Base-by-base conservation (phyloP, 1,140 invertebrate genomes). In the Episyrphus balteatus region DNA sequence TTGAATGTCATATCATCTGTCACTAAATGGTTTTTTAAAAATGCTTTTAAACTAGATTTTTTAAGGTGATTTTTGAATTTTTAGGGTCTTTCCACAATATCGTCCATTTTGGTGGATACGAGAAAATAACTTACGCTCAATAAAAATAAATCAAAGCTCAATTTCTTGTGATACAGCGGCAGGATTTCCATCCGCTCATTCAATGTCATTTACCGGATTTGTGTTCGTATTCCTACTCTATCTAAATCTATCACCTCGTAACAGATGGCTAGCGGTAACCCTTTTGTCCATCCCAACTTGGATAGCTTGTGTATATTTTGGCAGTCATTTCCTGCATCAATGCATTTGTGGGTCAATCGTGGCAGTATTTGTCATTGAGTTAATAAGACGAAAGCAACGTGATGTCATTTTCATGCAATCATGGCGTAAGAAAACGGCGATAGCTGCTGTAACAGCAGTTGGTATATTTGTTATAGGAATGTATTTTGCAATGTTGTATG, bases 311-410 rank as follows among this genome's bases (percentile, higher is more conserved):
- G 50, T 66, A 14, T 66, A 60, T 42, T 32, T 63, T 15, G 57
- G 55, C 15, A 58, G 55, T 0, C 61, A 66, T 44, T 66, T 65
- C 21, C 42, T 65, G 13, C 62, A 66, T 52, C 62, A 66, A 47
- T 65, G 62, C 30, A 42, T 63, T 5, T 7, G 56, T 11, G 53
- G 54, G 21, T 55, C 48, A 7, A 55, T 56, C 32, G 34, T 58
- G 1, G 57, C 58, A 1, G 37, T 58, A 0, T 31, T 47, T 15
- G 38, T 49, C 1, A 13, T 58, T 7, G 41, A 45, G 17, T 15
- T 39, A 12, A 52, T 58, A 1, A 49, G 59, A n/a, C 19, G 14
- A 8, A 38, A 55, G 12, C 7, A 41, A 11, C 14, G 11, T 36
- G 34, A 10, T 10, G 14, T n/a, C 21, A 17, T 41, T 6, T 51